Percentiles rank a stretch among this genome's conserved stretches.
phyloP scores from a whole-genome alignment of 2,797 vertebrate species.

The Karalla daura region DNA sequence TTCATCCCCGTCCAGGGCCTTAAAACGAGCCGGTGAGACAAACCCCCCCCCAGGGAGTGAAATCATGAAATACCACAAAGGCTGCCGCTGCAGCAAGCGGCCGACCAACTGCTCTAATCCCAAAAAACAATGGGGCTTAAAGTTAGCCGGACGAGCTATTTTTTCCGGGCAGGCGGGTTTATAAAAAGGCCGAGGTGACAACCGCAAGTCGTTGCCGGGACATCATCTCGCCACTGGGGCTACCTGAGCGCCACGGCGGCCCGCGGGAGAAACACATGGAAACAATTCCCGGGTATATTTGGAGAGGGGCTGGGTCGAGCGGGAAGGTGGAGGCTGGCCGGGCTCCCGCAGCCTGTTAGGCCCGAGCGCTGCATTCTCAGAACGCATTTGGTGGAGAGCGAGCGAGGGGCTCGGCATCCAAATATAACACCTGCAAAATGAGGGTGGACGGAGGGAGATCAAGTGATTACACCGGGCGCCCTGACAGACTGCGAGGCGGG shows the following conservation, averaged over 20 bases:
- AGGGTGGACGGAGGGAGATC: conserved; percentile 56
- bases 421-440: conserved; percentile 75
- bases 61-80: conserved; percentile 24
- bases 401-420: conserved; percentile 47
- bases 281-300: conserved; percentile 65
- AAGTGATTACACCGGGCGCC: conserved; percentile 62
- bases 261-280: conserved; percentile 69
- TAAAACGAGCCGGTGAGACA: conserved; percentile 23
- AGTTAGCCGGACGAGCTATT: conserved; percentile 23
- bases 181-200: conserved; percentile 14
- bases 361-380: conserved; percentile 29
- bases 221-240: conserved; percentile 46
- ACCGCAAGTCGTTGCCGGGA: conserved; percentile 51
- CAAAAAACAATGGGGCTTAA: conserved; percentile 48
- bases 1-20: conserved; percentile 25
- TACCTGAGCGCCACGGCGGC: conserved; percentile 62
- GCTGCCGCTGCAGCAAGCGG: conserved; percentile 3
- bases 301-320: conserved; percentile 35
- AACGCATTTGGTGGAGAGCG: conserved; percentile 41
- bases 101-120: conserved; percentile 35
- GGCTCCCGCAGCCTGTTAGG: conserved; percentile 31
- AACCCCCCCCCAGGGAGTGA: conserved; percentile 28
- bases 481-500: conserved; percentile 57
- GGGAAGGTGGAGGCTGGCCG: conserved; percentile 50
- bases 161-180: conserved; percentile 13